A percentile compares a stretch with the other conserved stretches of the same genome.
Conservation (phyloP, 2,888 invertebrate species). For the Synanthedon vespiformis region DNA sequence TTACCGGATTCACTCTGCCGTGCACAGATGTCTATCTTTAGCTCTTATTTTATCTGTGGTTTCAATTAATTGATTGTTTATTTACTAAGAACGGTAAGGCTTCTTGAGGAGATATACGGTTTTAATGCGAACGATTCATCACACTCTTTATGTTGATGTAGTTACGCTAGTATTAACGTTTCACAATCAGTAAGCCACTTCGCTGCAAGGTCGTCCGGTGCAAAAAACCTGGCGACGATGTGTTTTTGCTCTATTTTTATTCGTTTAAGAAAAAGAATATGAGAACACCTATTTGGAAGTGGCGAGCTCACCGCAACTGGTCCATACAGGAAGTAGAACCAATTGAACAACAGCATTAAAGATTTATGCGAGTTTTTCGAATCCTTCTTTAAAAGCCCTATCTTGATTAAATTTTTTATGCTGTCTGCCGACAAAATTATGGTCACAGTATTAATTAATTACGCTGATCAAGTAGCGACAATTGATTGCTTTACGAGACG, state of each 20-base stretch:
- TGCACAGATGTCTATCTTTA: no score
- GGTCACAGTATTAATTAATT: slow-evolving; percentile 7
- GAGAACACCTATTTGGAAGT: slow-evolving; percentile 64
- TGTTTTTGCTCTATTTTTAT: slow-evolving; percentile 65
- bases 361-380: slow-evolving; percentile 57
- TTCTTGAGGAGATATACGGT: neutral
- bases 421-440: slow-evolving; percentile 9
- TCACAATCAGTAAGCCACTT: slow-evolving; percentile 57
- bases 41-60: no score
- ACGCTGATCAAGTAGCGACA: slow-evolving; percentile 3
- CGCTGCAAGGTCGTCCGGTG: slow-evolving; percentile 60
- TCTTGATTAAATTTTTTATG: slow-evolving; percentile 12
- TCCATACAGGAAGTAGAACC: slow-evolving; percentile 60
- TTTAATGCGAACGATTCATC: slow-evolving; percentile 43
- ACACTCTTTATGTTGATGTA: slow-evolving; percentile 41
- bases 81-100: neutral
- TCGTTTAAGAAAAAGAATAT: slow-evolving; percentile 56
- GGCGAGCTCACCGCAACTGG: slow-evolving; percentile 38
- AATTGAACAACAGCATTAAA: slow-evolving; percentile 52
- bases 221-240: slow-evolving; percentile 40
- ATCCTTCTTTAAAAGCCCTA: slow-evolving; percentile 34
- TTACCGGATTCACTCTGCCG: no score
- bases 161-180: slow-evolving; percentile 47
- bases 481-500: neutral
- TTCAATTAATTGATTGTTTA: slow-evolving; percentile 20